Conservation (phyloP, 1,140 invertebrate species). For the Halictus rubicundus region DNA sequence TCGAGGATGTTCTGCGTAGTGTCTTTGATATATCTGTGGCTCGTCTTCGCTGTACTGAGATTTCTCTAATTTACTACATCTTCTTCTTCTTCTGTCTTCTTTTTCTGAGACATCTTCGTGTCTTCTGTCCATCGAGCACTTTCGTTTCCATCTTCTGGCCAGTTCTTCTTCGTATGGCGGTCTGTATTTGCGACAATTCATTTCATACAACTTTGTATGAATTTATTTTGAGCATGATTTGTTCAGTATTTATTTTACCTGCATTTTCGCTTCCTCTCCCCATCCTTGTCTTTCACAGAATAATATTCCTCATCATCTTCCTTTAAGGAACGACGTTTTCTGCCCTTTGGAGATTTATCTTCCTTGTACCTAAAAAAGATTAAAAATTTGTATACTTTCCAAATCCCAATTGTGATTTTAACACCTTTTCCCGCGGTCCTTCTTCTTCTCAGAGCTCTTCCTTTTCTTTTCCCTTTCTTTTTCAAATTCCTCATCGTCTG, state of each 20-base stretch:
- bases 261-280: not conserved
- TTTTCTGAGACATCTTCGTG: no score
- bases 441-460: constrained; percentile 12
- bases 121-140: not conserved
- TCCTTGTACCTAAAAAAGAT: not conserved
- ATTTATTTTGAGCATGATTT: not conserved
- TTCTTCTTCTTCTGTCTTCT: not conserved
- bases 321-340: constrained; percentile 13
- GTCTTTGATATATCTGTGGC: not conserved
- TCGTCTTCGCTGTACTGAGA: not conserved
- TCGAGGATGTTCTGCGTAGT: not conserved
- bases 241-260: constrained; percentile 6
- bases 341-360: not conserved
- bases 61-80: not conserved
- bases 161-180: not conserved
- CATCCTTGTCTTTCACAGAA: no score
- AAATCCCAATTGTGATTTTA: not conserved
- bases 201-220: not conserved
- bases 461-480: not conserved
- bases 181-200: not conserved
- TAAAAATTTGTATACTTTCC: not conserved
- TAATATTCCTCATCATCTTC: not conserved
- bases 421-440: not conserved
- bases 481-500: not conserved
- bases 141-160: not conserved